phyloP scores from a whole-genome alignment of 2,888 invertebrate species.

The Clitarchus hookeri region DNA sequence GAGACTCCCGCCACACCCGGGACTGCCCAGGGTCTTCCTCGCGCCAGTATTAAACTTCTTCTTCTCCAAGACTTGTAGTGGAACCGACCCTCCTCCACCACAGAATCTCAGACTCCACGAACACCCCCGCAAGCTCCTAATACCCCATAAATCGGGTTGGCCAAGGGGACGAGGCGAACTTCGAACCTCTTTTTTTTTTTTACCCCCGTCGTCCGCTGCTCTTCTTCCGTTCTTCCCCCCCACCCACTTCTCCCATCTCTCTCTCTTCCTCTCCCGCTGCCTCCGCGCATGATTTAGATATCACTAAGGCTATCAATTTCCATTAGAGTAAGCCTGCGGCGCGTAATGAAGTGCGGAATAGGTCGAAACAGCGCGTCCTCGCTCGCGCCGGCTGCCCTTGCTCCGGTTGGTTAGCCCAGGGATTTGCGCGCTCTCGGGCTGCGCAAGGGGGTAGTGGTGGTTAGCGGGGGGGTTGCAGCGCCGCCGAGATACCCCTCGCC shows the following conservation, averaged over 20 bases:
- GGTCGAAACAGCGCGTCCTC: slow-evolving; percentile 21
- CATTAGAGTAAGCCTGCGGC: slow-evolving; percentile 42
- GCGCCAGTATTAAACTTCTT: slow-evolving; percentile 1
- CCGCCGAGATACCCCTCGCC: neutral
- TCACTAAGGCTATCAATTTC: slow-evolving; percentile 44
- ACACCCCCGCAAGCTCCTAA: neutral
- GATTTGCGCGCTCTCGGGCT: neutral
- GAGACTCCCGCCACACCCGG: neutral
- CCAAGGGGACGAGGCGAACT: neutral
- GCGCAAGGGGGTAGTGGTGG: neutral
- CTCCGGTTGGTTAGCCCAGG: slow-evolving; percentile 16
- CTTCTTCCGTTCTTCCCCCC: neutral
- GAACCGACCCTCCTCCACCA: neutral
- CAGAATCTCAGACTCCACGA: neutral
- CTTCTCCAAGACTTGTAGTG: neutral
- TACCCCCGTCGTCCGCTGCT: neutral
- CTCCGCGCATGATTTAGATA: slow-evolving; percentile 43
- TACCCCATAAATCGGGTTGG: neutral
- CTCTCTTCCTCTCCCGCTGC: slow-evolving; percentile 38
- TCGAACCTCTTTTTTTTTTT: neutral
- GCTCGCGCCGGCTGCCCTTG: neutral
- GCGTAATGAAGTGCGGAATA: slow-evolving; percentile 42
- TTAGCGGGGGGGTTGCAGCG: neutral
- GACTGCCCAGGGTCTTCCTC: neutral
- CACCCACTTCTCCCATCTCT: neutral